Evolutionary conservation across 2,113 vertebrate species (phyloP).

Genomic region (Antechinus stuartii): DNA sequence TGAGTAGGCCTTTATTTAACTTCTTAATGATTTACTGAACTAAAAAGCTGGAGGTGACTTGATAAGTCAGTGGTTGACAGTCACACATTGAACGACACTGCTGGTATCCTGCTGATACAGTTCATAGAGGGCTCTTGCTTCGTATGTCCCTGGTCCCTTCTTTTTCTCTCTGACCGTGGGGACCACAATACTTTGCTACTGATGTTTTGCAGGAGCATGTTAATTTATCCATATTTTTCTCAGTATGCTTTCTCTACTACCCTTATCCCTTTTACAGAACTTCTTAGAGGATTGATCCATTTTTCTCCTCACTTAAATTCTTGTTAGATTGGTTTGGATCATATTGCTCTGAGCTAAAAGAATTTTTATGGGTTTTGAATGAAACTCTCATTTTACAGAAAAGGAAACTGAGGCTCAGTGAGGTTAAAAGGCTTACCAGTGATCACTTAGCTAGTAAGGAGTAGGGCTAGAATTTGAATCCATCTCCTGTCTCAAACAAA

Average conservation of each 20-base stretch:
- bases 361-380: not conserved
- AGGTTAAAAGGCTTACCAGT: not conserved
- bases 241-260: not conserved
- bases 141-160: not conserved
- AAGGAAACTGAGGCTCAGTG: not conserved
- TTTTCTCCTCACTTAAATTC: not conserved
- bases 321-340: not conserved
- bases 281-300: not conserved
- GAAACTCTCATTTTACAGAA: not conserved
- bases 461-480: not conserved
- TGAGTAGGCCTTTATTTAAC: conserved; percentile 65
- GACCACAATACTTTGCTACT: not conserved
- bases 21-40: conserved; percentile 56
- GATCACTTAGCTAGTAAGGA: not conserved
- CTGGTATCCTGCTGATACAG: not conserved
- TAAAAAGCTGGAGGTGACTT: conserved; percentile 62
- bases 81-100: not conserved
- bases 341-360: not conserved
- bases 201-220: not conserved
- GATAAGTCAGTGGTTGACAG: conserved; percentile 25
- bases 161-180: not conserved
- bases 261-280: not conserved
- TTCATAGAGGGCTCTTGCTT: not conserved
- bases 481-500: not conserved
- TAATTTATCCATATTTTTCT: not conserved